Base-by-base conservation (phyloP, 2,113 vertebrate species). In the Passer montanus region DNA sequence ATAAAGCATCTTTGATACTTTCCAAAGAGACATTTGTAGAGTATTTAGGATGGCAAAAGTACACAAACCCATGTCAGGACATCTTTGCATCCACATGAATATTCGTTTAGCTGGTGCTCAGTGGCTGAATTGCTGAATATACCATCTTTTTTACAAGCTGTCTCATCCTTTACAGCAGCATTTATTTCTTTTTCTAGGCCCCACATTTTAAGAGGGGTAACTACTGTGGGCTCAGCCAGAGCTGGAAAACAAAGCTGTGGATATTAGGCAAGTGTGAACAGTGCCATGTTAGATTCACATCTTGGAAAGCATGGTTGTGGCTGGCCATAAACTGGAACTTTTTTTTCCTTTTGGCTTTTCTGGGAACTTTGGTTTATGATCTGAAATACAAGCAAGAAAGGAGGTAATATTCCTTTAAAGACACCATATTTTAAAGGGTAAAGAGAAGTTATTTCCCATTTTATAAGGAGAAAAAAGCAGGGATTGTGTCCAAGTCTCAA, bases 1-100 rank as follows among this genome's bases (percentile, higher is more conserved):
- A 81, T 90, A 82, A 93, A 84, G 37, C 14, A 41, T 47, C 85
- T 90, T 89, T 90, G 93, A 93, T 92, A 84, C 69, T 90, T 96
- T 56, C 87, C 80, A 90, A 37, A 60, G 66, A 93, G 85, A 80
- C 73, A 68, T 58, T 21, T 92, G 90, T 67, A 78, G 60, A 44
- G 39, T 63, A 75, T 75, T 94, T 92, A 55, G 35, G 66, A 92
- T 52, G 53, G 60, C 31, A 84, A 66, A 86, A 60, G 37, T 59
- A 75, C 3, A 14, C 50, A 88, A 30, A 39, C 11, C 20, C 18
- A 17, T 0, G 0, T 74, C 68, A 67, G 64, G 67, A 93, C 1
- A 16, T n/a, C 95, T 93, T 82, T 84, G 28, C n/a, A 72, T 90
- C 41, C 86, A 68, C 18, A 10, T 50, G 56, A 75, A 73, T 60